Conservation (phyloP, 2,888 invertebrate species). For the Chalcis sispes region DNA sequence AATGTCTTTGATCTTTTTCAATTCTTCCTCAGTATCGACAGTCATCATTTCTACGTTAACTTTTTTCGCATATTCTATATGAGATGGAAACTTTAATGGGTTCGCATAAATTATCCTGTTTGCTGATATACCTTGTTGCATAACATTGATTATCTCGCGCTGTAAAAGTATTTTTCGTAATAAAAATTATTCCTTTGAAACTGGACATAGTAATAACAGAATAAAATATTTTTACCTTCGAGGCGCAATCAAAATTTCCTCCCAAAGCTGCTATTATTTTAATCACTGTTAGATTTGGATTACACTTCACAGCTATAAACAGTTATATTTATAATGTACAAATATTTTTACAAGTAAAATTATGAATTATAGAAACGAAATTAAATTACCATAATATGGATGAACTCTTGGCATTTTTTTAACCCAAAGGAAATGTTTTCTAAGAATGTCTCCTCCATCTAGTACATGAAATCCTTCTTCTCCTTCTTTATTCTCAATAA, state of each 20-base stretch:
- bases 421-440: constrained; percentile 69
- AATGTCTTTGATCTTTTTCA: constrained; percentile 78
- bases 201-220: neutral
- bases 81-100: constrained; percentile 78
- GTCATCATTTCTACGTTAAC: constrained; percentile 78
- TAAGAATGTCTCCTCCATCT: constrained; percentile 66
- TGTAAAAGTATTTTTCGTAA: constrained; percentile 68
- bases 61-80: constrained; percentile 78
- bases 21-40: constrained; percentile 79
- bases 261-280: constrained; percentile 78
- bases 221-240: constrained; percentile 68
- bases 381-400: constrained; percentile 70
- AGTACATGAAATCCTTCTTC: constrained; percentile 70
- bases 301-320: constrained; percentile 81
- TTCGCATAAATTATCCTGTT: constrained; percentile 80
- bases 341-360: constrained; percentile 10
- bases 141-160: constrained; percentile 78
- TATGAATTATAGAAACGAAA: neutral
- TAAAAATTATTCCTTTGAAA: neutral
- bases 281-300: constrained; percentile 77
- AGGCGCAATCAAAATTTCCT: constrained; percentile 81
- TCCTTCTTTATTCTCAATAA: constrained; percentile 62
- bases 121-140: constrained; percentile 76
- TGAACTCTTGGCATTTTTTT: constrained; percentile 69
- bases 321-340: neutral